phyloP scores from a whole-genome alignment of 2,797 vertebrate genomes.

The Meriones psammophilus region DNA sequence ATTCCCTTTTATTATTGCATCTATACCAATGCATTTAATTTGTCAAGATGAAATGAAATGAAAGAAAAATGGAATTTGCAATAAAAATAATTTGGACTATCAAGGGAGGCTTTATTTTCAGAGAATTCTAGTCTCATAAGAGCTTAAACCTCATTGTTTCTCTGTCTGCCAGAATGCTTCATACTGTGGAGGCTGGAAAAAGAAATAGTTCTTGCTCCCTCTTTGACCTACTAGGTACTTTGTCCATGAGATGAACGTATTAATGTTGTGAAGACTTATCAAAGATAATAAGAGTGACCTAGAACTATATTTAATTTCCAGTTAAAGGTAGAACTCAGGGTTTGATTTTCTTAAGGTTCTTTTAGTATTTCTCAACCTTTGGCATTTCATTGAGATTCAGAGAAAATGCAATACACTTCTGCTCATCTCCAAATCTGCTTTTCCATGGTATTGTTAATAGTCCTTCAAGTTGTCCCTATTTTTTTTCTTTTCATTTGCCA shows the following conservation, averaged over 20 bases:
- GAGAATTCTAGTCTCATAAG: slow-evolving; percentile 56
- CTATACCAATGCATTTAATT: slow-evolving; percentile 72
- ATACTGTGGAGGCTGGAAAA: slow-evolving; percentile 33
- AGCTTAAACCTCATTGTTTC: slow-evolving; percentile 37
- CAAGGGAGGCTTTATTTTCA: slow-evolving; percentile 60
- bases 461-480: background rate
- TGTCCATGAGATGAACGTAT: slow-evolving; percentile 65
- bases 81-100: slow-evolving; percentile 78
- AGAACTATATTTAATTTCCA: slow-evolving; percentile 22
- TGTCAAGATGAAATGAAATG: slow-evolving; percentile 73
- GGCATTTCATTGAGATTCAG: slow-evolving; percentile 41
- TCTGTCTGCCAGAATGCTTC: slow-evolving; percentile 36
- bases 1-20: slow-evolving; percentile 56
- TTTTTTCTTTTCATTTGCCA: background rate
- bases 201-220: background rate
- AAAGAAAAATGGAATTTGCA: slow-evolving; percentile 75
- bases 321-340: background rate
- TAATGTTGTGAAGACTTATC: slow-evolving; percentile 2
- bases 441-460: background rate
- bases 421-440: background rate
- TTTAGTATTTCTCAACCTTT: background rate
- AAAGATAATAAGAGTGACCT: slow-evolving; percentile 16
- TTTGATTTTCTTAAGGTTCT: background rate
- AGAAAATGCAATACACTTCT: background rate
- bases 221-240: slow-evolving; percentile 31